Evolutionary conservation across 1,140 invertebrate genomes (phyloP).

Genomic region (Brachionus sp.): DNA sequence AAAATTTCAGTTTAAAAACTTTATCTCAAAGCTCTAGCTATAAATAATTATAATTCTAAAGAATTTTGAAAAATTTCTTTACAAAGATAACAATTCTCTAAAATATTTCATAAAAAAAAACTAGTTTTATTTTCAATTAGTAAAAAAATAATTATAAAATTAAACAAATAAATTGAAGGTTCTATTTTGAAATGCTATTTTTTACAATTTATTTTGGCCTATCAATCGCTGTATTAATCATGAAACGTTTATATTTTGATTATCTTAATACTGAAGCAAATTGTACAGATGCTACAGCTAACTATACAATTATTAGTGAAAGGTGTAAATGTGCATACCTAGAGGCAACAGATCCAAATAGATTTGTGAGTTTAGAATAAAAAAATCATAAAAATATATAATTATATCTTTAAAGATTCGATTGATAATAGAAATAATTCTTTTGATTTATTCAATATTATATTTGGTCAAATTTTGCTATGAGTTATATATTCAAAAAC

Average conservation of each 20-base stretch:
- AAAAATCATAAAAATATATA: background rate
- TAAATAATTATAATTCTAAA: no score
- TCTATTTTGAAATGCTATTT: slow-evolving; percentile 45
- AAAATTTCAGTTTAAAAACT: no score
- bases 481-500: slow-evolving; percentile 37
- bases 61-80: no score
- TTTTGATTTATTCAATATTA: slow-evolving; percentile 23
- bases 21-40: no score
- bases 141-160: background rate
- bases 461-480: slow-evolving; percentile 12
- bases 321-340: slow-evolving; percentile 34
- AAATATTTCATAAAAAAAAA: no score
- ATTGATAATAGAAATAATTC: background rate
- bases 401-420: background rate
- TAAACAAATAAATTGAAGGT: background rate
- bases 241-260: slow-evolving; percentile 40
- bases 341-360: background rate
- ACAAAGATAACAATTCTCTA: no score
- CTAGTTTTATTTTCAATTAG: no score
- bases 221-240: background rate
- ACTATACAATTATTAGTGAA: slow-evolving; percentile 10
- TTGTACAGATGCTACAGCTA: background rate
- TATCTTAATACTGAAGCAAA: background rate
- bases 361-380: background rate
- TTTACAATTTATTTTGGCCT: background rate